Percentiles rank a stretch among this genome's conserved stretches.
These are phyloP conservation scores for Arenaria interpres DNA, from an alignment of 2,113 vertebrate genomes.

Conservation along the genomic window DNA sequence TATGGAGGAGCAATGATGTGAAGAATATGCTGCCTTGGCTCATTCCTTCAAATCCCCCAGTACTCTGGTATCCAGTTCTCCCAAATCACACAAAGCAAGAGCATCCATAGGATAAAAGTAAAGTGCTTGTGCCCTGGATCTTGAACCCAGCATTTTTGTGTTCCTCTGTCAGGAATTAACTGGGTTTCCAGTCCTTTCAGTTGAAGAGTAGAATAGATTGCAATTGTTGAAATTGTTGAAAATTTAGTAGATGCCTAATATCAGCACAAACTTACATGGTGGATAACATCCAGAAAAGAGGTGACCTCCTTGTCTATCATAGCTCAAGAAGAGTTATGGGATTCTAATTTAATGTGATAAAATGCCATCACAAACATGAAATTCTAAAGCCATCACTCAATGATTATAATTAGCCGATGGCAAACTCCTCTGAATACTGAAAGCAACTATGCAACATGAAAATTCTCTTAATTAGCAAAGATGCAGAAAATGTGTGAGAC, in stretches of 20 bases:
- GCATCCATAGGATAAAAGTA: background rate
- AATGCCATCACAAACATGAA: constrained; percentile 35
- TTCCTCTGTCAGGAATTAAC: background rate
- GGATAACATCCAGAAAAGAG: background rate
- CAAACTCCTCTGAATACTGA: constrained; percentile 17
- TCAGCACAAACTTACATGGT: background rate
- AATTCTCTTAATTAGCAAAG: constrained; percentile 55
- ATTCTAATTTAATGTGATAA: constrained; percentile 25
- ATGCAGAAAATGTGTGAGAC: constrained; percentile 12
- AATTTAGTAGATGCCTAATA: background rate
- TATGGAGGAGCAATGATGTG: background rate
- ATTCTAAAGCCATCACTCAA: constrained; percentile 34
- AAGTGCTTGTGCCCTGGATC: background rate
- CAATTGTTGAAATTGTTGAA: background rate
- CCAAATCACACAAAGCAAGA: background rate
- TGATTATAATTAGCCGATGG: constrained; percentile 8
- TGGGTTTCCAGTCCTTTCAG: background rate
- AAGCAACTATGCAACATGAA: constrained; percentile 32
- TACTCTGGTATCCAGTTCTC: background rate
- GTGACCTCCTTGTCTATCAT: background rate
- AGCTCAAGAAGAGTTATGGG: background rate
- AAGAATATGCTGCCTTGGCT: background rate
- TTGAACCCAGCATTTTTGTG: background rate
- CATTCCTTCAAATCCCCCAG: background rate
- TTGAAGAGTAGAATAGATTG: background rate